These are phyloP conservation scores for Indri indri DNA, from an alignment of 2,113 vertebrate species.

Conservation along the genomic window DNA sequence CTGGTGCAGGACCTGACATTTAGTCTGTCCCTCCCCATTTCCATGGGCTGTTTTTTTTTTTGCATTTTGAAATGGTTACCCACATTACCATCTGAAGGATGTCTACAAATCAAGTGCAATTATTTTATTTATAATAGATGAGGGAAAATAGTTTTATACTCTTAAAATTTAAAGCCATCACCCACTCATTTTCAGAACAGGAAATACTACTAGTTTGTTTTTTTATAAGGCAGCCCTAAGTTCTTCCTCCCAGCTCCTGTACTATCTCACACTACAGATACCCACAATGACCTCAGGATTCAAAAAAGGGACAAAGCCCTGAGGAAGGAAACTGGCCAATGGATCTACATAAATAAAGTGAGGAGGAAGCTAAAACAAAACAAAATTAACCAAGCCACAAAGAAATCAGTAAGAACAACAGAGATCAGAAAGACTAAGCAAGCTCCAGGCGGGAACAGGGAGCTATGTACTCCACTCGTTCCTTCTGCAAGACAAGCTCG, in stretches of 20 bases:
- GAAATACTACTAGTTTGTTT: neutral
- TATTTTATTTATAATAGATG: neutral
- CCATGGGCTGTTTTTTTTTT: neutral
- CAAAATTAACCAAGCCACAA: neutral
- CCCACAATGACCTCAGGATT: neutral
- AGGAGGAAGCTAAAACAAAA: constrained; percentile 40
- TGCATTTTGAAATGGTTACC: neutral
- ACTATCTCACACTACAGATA: neutral
- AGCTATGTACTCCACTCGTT: neutral
- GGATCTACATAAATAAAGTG: neutral
- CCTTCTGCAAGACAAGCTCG: neutral
- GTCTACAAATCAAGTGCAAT: neutral
- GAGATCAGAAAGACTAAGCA: neutral
- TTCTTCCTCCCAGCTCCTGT: neutral
- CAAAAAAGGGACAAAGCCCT: neutral
- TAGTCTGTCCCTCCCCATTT: neutral
- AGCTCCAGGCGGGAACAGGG: neutral
- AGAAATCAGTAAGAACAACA: neutral
- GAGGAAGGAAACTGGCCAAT: constrained; percentile 40
- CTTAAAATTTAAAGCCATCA: constrained; percentile 38
- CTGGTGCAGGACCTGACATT: neutral
- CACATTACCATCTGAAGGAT: neutral
- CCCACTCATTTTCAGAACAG: neutral
- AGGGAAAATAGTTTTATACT: neutral
- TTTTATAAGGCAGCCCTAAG: neutral